Percentiles rank a stretch among this genome's conserved stretches.
Conservation (phyloP, 1,140 invertebrate genomes). For the Drosophila equinoxialis region DNA sequence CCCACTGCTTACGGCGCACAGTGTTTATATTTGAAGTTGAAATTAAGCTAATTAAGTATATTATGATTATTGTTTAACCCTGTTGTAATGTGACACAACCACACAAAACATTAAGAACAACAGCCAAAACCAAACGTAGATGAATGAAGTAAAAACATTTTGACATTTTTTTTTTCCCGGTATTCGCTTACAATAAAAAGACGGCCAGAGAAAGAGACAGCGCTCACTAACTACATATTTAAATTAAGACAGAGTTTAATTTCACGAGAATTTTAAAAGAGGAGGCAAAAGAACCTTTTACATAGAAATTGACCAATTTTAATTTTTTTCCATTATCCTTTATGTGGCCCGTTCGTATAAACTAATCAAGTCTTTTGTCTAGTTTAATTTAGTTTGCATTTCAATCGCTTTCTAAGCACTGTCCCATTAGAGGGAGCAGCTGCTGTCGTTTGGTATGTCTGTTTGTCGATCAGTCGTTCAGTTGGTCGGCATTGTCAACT, state of each 20-base stretch:
- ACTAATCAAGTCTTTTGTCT: neutral
- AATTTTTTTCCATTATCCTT: no score
- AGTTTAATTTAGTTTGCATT: slow-evolving; percentile 21
- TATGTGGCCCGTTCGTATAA: neutral
- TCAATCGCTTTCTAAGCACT: slow-evolving; percentile 38
- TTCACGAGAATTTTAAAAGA: no score
- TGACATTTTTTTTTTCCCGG: no score
- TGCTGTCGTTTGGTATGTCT: neutral
- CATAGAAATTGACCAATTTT: no score
- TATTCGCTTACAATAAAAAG: no score
- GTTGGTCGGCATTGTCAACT: slow-evolving; percentile 35
- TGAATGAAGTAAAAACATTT: no score
- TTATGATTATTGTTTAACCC: slow-evolving; percentile 13
- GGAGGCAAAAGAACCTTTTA: no score
- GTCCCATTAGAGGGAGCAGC: slow-evolving; percentile 28
- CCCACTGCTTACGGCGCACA: slow-evolving; percentile 18
- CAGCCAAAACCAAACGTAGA: no score
- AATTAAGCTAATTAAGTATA: slow-evolving; percentile 14
- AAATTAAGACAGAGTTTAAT: no score
- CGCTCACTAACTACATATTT: no score
- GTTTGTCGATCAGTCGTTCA: neutral
- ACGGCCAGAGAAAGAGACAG: no score
- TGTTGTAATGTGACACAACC: slow-evolving; percentile 5
- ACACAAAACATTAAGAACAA: neutral
- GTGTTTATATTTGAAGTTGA: slow-evolving; percentile 36